Evolutionary conservation across 2,113 vertebrate genomes (phyloP).

Genomic region (Jacana jacana): DNA sequence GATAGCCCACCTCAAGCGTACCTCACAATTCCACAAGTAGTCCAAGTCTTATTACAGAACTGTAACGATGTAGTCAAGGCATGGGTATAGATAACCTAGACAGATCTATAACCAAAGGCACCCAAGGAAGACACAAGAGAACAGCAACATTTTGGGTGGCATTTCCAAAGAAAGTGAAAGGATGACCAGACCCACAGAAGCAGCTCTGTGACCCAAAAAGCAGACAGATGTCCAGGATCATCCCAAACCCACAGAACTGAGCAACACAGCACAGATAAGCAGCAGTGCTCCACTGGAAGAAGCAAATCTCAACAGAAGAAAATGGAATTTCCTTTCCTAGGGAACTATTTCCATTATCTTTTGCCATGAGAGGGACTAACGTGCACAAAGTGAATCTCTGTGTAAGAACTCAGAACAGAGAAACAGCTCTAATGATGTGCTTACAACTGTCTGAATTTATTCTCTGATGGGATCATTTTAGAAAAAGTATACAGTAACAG

Average conservation of each 20-base stretch:
- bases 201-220: neutral
- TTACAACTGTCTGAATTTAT: neutral
- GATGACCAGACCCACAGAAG: neutral
- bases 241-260: neutral
- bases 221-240: neutral
- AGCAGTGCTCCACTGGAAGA: neutral
- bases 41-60: neutral
- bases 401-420: neutral
- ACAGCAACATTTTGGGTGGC: neutral
- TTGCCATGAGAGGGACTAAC: neutral
- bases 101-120: neutral
- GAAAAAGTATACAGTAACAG: neutral
- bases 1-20: neutral
- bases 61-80: neutral
- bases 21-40: neutral
- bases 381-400: accelerated
- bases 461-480: neutral
- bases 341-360: neutral
- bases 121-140: neutral
- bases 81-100: neutral
- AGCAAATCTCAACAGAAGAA: neutral
- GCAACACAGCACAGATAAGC: neutral
- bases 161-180: neutral
- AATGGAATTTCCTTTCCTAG: neutral
- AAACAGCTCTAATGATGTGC: neutral